Conservation (phyloP, 2,797 vertebrate genomes). For the Aldrovandia affinis region DNA sequence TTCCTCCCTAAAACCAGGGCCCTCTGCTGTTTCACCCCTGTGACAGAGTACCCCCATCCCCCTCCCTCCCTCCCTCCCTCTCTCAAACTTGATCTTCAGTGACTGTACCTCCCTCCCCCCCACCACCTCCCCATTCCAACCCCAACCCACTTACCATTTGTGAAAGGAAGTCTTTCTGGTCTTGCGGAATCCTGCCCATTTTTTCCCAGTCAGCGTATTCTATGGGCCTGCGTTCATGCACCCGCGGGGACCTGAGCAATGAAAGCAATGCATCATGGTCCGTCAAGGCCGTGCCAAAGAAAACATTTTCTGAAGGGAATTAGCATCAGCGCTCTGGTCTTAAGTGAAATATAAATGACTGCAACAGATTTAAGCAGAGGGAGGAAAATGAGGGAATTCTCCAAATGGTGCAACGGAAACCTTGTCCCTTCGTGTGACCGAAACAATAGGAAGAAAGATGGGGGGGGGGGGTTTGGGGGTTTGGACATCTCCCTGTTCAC, state of each 20-base stretch:
- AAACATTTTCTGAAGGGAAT: conserved; percentile 39
- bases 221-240: conserved; percentile 33
- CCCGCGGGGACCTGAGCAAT: conserved; percentile 31
- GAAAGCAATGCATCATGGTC: conserved; percentile 30
- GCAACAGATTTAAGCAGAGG: conserved; percentile 35
- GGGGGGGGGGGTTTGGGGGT: background rate
- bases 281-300: conserved; percentile 37
- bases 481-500: background rate
- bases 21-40: background rate
- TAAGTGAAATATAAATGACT: conserved; percentile 35
- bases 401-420: background rate
- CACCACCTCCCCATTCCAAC: background rate
- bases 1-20: background rate
- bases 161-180: conserved; percentile 1
- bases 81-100: background rate
- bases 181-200: background rate
- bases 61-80: background rate
- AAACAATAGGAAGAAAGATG: background rate
- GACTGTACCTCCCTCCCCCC: background rate
- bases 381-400: conserved; percentile 17
- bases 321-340: conserved; percentile 25
- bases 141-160: background rate
- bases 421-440: background rate
- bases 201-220: conserved; percentile 18
- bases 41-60: background rate